Evolutionary conservation across 1,140 invertebrate genomes (phyloP), one percentile per base, ranked within the genome.

Genomic region (Aphaenogaster floridana): DNA sequence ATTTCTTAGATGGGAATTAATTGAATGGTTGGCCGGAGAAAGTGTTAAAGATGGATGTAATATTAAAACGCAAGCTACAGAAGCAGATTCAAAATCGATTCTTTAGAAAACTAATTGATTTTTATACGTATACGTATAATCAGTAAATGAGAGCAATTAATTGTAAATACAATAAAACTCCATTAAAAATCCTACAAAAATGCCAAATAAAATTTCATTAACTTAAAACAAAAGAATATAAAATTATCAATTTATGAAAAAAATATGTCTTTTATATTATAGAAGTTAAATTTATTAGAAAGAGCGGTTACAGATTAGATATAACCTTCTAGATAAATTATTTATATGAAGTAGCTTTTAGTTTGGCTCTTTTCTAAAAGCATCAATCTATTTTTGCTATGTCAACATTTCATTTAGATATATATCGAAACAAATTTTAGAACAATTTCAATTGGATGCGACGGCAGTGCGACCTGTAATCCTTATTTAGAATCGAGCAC

Each of bases 401-500:
- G 7, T 6, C 8, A n/a, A 6, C 15, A 39, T 21, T 66, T 66
- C 1, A 11, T 9, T 66, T 66, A 36, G 2, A 5, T 57, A 17
- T 72, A 17, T 34, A 64, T 3, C 15, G 15, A 48, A 13, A 11
- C 9, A n/a, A 39, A 63, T 6, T 64, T 64, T n/a, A 63, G 9
- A 59, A 17, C 15, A 36, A 61, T 54, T 45, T 45, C 42, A 66
- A 66, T 36, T 66, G 7, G 8, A 64, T 39, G 6, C 36, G 54
- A 57, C 13, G 34, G 36, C 28, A 21, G 0, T 3, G 17, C 34
- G 2, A 68, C 11, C 39, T 54, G 17, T 28, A 78, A 78, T 78
- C 42, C 59, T 78, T 63, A 78, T 34, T 78, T 77, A 61, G 39
- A 61, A 77, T 39, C 54, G 34, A 68, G 45, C 45, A 36, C 3